These are phyloP conservation scores for Muscicapa striata DNA, from an alignment of 2,797 vertebrate genomes.

Conservation along the genomic window DNA sequence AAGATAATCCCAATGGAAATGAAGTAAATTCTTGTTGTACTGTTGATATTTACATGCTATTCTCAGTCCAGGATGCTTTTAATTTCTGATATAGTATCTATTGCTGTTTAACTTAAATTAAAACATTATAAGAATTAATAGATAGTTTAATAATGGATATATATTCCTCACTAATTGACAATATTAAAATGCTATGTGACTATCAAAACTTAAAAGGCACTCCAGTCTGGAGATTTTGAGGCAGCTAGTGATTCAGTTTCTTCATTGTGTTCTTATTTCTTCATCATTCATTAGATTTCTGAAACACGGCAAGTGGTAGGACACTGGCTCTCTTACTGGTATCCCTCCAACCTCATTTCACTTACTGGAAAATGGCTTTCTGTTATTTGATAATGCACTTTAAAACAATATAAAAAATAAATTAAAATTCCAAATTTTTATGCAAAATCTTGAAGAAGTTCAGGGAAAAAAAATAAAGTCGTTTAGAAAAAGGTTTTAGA, in stretches of 20 bases:
- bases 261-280: not conserved
- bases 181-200: not conserved
- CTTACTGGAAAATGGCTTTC: not conserved
- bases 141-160: not conserved
- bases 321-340: not conserved
- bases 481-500: not conserved
- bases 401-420: not conserved
- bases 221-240: not conserved
- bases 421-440: not conserved
- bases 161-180: slow-evolving; percentile 16
- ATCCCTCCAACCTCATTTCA: not conserved
- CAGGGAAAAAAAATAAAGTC: not conserved
- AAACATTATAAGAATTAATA: slow-evolving; percentile 6
- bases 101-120: not conserved
- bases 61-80: not conserved
- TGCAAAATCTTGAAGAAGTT: not conserved
- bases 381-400: not conserved
- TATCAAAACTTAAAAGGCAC: not conserved
- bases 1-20: not conserved
- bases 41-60: not conserved
- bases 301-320: not conserved
- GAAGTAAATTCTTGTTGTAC: not conserved
- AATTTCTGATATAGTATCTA: not conserved
- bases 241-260: not conserved
- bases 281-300: not conserved